Conservation (phyloP, 2,888 invertebrate species). For the Cristatella mucedo region DNA sequence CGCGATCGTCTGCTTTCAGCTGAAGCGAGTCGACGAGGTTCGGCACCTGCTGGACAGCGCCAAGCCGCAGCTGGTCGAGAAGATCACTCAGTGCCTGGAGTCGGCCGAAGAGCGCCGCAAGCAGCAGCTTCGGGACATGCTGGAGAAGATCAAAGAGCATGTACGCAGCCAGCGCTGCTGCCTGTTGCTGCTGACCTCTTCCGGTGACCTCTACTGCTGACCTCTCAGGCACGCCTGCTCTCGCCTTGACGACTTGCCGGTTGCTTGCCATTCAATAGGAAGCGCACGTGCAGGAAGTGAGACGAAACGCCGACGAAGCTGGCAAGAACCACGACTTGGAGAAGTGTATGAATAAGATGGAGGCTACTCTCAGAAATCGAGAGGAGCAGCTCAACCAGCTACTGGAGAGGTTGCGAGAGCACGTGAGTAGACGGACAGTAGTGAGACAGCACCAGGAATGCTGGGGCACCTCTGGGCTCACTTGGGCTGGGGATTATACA, state of each 20-base stretch:
- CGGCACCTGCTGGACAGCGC: background rate
- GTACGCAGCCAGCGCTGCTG: no score
- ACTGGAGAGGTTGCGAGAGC: background rate
- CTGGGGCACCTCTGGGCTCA: no score
- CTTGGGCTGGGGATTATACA: no score
- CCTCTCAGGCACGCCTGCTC: no score
- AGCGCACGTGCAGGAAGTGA: no score
- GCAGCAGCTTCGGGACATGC: constrained; percentile 2
- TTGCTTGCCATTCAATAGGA: no score
- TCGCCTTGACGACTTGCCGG: no score
- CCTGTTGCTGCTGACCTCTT: no score
- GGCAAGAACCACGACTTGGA: background rate
- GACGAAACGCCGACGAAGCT: constrained; percentile 1
- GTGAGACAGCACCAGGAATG: no score
- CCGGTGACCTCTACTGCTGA: no score
- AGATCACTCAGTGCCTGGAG: background rate
- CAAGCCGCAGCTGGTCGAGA: background rate
- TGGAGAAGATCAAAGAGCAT: constrained; percentile 20
- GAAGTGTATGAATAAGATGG: constrained; percentile 4
- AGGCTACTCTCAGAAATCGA: background rate
- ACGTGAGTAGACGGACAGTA: constrained; percentile 5
- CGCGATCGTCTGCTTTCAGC: no score
- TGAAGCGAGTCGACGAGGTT: constrained; percentile 3
- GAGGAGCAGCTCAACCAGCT: constrained; percentile 6
- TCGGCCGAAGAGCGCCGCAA: constrained; percentile 1